These are phyloP conservation scores for Ips typographus DNA, from an alignment of 1,140 invertebrate genomes.

Conservation along the genomic window DNA sequence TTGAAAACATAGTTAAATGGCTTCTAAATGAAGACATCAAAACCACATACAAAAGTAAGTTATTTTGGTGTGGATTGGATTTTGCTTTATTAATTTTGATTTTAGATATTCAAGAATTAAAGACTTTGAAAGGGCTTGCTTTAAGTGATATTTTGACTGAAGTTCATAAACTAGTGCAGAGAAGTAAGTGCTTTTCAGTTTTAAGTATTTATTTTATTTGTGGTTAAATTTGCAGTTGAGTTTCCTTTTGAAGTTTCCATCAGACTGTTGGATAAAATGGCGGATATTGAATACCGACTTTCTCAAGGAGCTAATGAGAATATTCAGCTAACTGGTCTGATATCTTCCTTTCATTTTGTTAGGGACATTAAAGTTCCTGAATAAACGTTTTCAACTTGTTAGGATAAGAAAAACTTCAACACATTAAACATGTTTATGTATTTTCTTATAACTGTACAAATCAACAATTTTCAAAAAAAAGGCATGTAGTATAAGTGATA, in stretches of 20 bases:
- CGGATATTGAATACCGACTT: slow-evolving; percentile 79
- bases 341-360: slow-evolving; percentile 75
- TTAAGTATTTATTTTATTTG: slow-evolving; percentile 12
- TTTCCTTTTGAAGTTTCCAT: slow-evolving; percentile 74
- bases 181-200: slow-evolving; percentile 66
- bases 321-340: slow-evolving; percentile 79
- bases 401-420: background rate
- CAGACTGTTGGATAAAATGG: slow-evolving; percentile 76
- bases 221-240: slow-evolving; percentile 68
- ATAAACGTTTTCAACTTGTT: slow-evolving; percentile 8
- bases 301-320: slow-evolving; percentile 77
- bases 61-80: slow-evolving; percentile 49
- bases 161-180: slow-evolving; percentile 80
- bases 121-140: slow-evolving; percentile 85
- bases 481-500: no score
- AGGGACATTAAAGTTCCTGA: slow-evolving; percentile 55
- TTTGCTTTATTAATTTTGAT: slow-evolving; percentile 7
- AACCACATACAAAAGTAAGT: slow-evolving; percentile 85
- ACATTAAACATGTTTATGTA: no score
- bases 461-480: no score
- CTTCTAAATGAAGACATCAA: slow-evolving; percentile 85
- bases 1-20: slow-evolving; percentile 87
- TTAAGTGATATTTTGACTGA: slow-evolving; percentile 89
- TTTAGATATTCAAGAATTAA: slow-evolving; percentile 80
- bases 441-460: no score